A percentile compares a stretch with the other conserved stretches of the same genome.
Conservation (phyloP, 2,888 invertebrate genomes). For the Rugalucina vietnamica region DNA sequence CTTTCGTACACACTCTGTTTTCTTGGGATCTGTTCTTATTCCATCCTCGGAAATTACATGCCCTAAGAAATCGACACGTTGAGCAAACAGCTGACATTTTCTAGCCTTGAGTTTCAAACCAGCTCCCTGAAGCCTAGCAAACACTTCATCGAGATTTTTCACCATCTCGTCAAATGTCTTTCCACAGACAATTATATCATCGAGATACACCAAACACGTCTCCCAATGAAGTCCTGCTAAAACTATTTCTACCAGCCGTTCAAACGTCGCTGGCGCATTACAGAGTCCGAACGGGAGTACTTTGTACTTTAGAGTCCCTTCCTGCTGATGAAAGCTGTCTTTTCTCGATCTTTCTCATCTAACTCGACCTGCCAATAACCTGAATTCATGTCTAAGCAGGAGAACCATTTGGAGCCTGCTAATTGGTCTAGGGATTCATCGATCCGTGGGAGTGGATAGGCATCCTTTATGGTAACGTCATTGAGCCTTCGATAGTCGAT, state of each 20-base stretch:
- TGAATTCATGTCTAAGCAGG: background rate
- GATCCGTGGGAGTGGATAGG: constrained; percentile 16
- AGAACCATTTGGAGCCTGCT: constrained; percentile 13
- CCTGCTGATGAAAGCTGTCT: constrained; percentile 19
- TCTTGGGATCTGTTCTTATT: constrained; percentile 41
- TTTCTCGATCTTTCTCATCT: constrained; percentile 11
- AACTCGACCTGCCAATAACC: constrained; percentile 21
- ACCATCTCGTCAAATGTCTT: constrained; percentile 34
- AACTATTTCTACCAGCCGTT: constrained; percentile 40
- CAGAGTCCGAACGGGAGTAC: constrained; percentile 42
- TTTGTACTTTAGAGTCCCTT: no score
- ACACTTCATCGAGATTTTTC: constrained; percentile 24
- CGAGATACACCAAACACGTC: constrained; percentile 36
- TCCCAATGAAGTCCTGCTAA: constrained; percentile 23
- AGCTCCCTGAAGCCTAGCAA: background rate
- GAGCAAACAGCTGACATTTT: constrained; percentile 41
- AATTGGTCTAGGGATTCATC: constrained; percentile 17
- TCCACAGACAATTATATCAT: constrained; percentile 40
- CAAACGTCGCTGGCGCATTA: constrained; percentile 40
- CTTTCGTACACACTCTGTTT: no score
- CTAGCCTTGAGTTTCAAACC: constrained; percentile 34
- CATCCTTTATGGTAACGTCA: constrained; percentile 9
- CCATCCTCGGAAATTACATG: constrained; percentile 60
- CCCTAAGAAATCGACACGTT: no score
- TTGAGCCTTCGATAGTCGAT: constrained; percentile 5